Conservation (phyloP, 2,797 vertebrate genomes). For the Ibycter americanus region DNA sequence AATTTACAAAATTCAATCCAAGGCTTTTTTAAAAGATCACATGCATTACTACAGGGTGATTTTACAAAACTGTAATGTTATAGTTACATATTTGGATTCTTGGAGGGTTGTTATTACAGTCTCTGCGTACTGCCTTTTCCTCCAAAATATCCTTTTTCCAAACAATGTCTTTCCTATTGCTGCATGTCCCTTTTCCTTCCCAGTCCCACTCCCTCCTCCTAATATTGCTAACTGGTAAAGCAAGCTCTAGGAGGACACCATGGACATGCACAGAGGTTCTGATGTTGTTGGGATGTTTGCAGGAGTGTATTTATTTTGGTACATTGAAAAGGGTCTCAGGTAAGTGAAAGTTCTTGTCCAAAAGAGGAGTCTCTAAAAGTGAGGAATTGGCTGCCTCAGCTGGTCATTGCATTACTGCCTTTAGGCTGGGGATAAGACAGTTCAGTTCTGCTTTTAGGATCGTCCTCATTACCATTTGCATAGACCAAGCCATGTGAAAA, state of each 20-base stretch:
- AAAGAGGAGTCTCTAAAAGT: background rate
- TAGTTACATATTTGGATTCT: background rate
- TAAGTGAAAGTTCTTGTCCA: background rate
- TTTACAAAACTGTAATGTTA: background rate
- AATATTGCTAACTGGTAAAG: background rate
- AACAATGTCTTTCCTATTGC: background rate
- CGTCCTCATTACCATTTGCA: background rate
- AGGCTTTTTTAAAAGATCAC: background rate
- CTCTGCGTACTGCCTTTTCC: rapidly evolving
- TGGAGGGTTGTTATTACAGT: background rate
- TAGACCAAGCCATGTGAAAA: background rate
- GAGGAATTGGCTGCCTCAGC: background rate
- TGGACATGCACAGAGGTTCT: background rate
- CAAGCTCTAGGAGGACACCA: background rate
- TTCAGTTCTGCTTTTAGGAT: background rate
- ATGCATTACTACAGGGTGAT: background rate
- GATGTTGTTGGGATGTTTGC: background rate
- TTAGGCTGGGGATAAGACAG: background rate
- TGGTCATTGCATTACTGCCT: background rate
- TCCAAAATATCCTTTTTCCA: background rate
- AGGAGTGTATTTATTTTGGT: background rate
- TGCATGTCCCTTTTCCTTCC: background rate
- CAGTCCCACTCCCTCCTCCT: background rate
- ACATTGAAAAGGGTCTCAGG: background rate
- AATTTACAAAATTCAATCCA: background rate